phyloP scores from a whole-genome alignment of 2,797 vertebrate genomes.

The Chromis chromis region DNA sequence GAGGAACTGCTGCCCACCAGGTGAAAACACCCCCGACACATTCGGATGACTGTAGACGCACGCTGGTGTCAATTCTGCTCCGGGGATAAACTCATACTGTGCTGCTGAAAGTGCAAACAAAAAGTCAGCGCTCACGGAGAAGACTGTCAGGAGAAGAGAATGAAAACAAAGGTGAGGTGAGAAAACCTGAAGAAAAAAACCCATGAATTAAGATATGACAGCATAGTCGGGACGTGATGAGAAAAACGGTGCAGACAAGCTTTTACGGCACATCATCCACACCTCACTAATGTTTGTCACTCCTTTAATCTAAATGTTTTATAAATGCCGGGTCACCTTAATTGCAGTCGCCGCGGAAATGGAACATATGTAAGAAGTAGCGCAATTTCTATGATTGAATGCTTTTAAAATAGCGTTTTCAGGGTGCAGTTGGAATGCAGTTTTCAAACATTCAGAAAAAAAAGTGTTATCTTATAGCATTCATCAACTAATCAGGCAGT shows the following conservation, averaged over 20 bases:
- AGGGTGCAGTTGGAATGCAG: neutral
- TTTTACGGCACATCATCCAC: conserved; percentile 11
- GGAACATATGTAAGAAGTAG: conserved; percentile 8
- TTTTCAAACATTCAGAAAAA: neutral
- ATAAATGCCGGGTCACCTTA: neutral
- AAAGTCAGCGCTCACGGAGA: conserved; percentile 40
- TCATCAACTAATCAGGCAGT: neutral
- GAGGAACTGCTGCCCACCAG: conserved; percentile 39
- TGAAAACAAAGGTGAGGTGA: conserved; percentile 35
- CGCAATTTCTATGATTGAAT: conserved; percentile 11
- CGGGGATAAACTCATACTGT: conserved; percentile 32
- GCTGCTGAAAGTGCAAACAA: conserved; percentile 33
- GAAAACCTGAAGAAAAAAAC: conserved; percentile 8
- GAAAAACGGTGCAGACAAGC: conserved; percentile 10
- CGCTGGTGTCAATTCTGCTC: conserved; percentile 53
- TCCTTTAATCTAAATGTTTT: conserved; percentile 13
- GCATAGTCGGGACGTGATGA: conserved; percentile 18
- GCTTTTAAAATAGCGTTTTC: conserved; percentile 2
- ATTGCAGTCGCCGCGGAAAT: conserved; percentile 9
- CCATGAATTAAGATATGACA: conserved; percentile 28
- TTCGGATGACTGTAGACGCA: conserved; percentile 35
- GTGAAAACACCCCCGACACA: conserved; percentile 37
- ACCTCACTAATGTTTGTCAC: neutral
- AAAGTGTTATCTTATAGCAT: neutral
- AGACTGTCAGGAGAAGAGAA: conserved; percentile 34